Evolutionary conservation across 2,888 invertebrate genomes (phyloP).

Genomic region (Linnaemya tessellans): DNA sequence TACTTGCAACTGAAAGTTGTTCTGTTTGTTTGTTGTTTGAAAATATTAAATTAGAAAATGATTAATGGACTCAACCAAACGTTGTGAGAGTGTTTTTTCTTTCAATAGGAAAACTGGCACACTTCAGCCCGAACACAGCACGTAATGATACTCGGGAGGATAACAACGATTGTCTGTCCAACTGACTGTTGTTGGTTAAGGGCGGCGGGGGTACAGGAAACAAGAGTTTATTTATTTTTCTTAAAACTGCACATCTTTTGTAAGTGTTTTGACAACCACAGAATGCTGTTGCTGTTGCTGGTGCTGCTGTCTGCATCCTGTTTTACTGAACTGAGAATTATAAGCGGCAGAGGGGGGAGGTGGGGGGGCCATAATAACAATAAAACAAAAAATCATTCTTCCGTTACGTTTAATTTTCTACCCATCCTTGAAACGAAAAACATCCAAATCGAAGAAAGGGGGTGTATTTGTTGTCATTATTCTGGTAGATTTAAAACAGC

Average conservation of each 20-base stretch:
- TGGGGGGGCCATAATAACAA: constrained; percentile 17
- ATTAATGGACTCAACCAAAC: constrained; percentile 83
- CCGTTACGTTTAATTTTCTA: constrained; percentile 75
- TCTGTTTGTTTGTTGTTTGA: constrained; percentile 60
- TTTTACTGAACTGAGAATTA: background rate
- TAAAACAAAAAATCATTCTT: constrained; percentile 78
- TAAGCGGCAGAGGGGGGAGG: background rate
- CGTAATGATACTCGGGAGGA: constrained; percentile 81
- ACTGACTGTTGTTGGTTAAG: background rate
- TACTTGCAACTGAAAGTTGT: constrained; percentile 34
- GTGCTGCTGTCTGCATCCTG: constrained; percentile 67
- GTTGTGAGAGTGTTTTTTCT: constrained; percentile 71
- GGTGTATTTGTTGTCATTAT: constrained; percentile 81
- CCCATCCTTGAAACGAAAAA: constrained; percentile 34
- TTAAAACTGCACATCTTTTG: background rate
- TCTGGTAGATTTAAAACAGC: constrained; percentile 72
- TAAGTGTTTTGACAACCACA: constrained; percentile 68
- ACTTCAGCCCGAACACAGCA: constrained; percentile 75
- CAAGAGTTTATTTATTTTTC: constrained; percentile 15
- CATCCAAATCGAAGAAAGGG: constrained; percentile 60
- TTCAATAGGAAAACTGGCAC: constrained; percentile 76
- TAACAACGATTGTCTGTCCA: constrained; percentile 65
- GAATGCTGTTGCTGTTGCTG: constrained; percentile 37
- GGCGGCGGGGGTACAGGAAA: too few relatives aligned
- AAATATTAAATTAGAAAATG: constrained; percentile 83